A percentile compares a stretch with the other conserved stretches of the same genome.
Evolutionary conservation across 2,888 invertebrate genomes (phyloP).

Genomic region (Saturnia japonica): DNA sequence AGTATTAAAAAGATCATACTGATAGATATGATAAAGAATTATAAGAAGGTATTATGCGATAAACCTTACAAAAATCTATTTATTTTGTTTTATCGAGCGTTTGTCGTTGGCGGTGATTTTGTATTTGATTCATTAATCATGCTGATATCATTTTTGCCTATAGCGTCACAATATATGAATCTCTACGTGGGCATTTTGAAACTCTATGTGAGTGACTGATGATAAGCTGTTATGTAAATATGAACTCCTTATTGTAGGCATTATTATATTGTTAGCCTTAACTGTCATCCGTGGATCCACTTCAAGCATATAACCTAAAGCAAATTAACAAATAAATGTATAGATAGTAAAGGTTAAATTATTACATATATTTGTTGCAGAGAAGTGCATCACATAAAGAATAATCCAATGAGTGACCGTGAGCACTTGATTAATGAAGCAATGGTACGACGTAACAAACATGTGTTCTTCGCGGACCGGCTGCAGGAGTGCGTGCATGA

Average conservation of each 20-base stretch:
- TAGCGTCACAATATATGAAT: constrained; percentile 3
- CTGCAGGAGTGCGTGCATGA: constrained; percentile 85
- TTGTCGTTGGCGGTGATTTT: constrained; percentile 55
- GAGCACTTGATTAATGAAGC: constrained; percentile 78
- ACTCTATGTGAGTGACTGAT: not conserved
- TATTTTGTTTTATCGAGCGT: constrained; percentile 46
- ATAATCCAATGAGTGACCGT: constrained; percentile 70
- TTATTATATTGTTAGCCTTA: not conserved
- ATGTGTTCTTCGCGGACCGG: constrained; percentile 86
- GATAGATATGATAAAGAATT: constrained; percentile 50
- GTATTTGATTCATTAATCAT: constrained; percentile 40
- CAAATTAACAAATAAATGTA: not conserved
- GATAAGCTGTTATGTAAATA: not conserved
- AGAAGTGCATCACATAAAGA: constrained; percentile 77
- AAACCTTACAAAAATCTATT: constrained; percentile 46
- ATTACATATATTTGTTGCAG: constrained; percentile 58
- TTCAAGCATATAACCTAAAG: not conserved
- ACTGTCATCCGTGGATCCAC: not conserved
- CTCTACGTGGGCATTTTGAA: not conserved
- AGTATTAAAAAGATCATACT: constrained; percentile 42
- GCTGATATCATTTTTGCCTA: constrained; percentile 13
- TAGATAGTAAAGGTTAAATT: not conserved
- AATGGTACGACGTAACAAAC: constrained; percentile 82
- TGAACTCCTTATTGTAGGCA: not conserved
- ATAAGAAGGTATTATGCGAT: constrained; percentile 52